phyloP scores from a whole-genome alignment of 1,140 invertebrate species.

The Brachionus calyciflorus region DNA sequence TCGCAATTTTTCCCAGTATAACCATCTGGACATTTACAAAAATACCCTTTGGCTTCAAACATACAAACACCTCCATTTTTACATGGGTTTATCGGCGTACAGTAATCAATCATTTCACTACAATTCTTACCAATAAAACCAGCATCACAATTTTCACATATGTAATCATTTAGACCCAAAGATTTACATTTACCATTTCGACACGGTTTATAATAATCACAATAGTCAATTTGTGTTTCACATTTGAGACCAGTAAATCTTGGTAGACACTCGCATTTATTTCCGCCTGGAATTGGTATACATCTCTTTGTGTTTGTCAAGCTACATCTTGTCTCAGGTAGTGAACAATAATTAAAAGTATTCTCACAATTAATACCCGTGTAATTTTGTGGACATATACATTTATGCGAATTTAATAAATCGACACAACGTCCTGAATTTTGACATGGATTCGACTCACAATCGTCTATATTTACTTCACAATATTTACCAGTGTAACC shows the following conservation, averaged over 20 bases:
- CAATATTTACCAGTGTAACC: slow-evolving; percentile 47
- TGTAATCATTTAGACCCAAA: background rate
- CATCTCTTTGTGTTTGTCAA: background rate
- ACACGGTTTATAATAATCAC: slow-evolving; percentile 26
- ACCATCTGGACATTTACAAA: slow-evolving; percentile 77
- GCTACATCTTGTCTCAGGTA: background rate
- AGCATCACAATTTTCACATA: slow-evolving; percentile 32
- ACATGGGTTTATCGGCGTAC: slow-evolving; percentile 41
- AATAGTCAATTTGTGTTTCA: slow-evolving; percentile 23
- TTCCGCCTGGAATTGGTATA: slow-evolving; percentile 23
- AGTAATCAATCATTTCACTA: slow-evolving; percentile 31
- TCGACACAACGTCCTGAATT: slow-evolving; percentile 31
- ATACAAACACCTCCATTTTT: slow-evolving; percentile 44
- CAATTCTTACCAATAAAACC: slow-evolving; percentile 46
- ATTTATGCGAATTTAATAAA: slow-evolving; percentile 48
- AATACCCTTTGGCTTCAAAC: slow-evolving; percentile 66
- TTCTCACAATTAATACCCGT: slow-evolving; percentile 50
- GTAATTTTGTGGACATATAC: slow-evolving; percentile 50
- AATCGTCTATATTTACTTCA: slow-evolving; percentile 22
- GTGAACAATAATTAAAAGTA: slow-evolving; percentile 35
- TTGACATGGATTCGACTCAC: slow-evolving; percentile 35
- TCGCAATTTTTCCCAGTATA: slow-evolving; percentile 68
- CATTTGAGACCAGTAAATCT: slow-evolving; percentile 46
- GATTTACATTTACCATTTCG: slow-evolving; percentile 37
- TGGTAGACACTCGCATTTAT: slow-evolving; percentile 33